Evolutionary conservation across 1,140 invertebrate species (phyloP).

Genomic region (Platyscapa corneri): DNA sequence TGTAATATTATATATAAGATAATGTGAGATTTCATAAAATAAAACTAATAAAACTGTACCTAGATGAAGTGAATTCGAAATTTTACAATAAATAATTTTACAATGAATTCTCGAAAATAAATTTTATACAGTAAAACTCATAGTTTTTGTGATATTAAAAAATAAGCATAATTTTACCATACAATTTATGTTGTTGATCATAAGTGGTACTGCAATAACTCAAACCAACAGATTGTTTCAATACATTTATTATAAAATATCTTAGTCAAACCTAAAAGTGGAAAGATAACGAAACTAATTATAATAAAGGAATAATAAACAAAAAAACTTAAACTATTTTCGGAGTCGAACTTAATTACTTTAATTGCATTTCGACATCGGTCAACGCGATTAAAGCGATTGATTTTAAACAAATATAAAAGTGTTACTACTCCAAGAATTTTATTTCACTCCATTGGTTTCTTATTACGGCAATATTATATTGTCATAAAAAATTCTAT

Average conservation of each 20-base stretch:
- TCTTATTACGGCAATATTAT: slow-evolving; percentile 44
- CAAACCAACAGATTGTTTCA: not conserved
- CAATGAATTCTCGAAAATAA: too few species aligned
- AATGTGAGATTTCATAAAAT: too few species aligned
- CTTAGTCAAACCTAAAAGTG: not conserved
- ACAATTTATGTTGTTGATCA: not conserved
- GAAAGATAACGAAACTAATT: too few species aligned
- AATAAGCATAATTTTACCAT: not conserved
- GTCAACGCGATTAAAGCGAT: slow-evolving; percentile 22
- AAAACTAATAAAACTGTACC: too few species aligned
- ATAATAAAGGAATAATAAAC: too few species aligned
- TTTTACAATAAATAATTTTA: too few species aligned
- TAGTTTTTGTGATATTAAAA: not conserved
- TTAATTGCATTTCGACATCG: slow-evolving; percentile 29
- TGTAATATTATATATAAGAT: too few species aligned
- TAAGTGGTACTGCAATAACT: not conserved
- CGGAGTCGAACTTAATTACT: slow-evolving; percentile 24
- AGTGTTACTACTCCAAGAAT: slow-evolving; percentile 16
- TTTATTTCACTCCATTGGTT: slow-evolving; percentile 29
- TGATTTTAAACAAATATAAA: slow-evolving; percentile 22
- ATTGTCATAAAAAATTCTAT: slow-evolving; percentile 42
- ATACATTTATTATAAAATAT: slow-evolving; percentile 19
- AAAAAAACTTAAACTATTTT: slow-evolving; percentile 37
- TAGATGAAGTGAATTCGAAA: too few species aligned
- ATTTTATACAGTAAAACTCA: not conserved